These are phyloP conservation scores for Takifugu bimaculatus DNA, from an alignment of 2,113 vertebrate species.

Conservation along the genomic window DNA sequence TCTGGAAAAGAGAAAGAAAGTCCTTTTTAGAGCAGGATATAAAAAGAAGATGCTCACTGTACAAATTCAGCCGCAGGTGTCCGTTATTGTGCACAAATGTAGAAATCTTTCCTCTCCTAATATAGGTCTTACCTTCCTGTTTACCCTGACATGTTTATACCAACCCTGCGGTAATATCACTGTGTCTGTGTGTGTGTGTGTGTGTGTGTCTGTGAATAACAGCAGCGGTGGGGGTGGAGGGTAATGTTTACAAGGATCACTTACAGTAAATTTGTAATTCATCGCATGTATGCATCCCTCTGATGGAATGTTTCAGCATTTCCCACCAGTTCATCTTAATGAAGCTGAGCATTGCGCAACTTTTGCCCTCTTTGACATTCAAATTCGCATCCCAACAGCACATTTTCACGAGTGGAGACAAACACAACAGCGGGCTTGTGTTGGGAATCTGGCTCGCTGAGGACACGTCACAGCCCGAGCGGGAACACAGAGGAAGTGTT, in stretches of 20 bases:
- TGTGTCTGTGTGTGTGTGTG: conserved; percentile 15
- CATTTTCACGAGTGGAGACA: conserved; percentile 28
- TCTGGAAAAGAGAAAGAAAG: conserved; percentile 64
- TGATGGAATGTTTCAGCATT: conserved; percentile 26
- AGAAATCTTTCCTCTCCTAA: conserved; percentile 34
- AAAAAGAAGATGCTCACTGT: conserved; percentile 3
- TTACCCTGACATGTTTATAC: conserved; percentile 62
- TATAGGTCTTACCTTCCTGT: conserved; percentile 58
- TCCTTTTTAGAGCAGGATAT: not conserved
- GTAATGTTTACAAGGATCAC: conserved; percentile 20
- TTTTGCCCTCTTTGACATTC: conserved; percentile 27
- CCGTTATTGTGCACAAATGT: conserved; percentile 12
- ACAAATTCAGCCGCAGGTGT: not conserved
- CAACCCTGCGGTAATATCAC: conserved; percentile 44
- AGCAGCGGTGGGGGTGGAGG: conserved; percentile 5
- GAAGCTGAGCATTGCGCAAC: conserved; percentile 1
- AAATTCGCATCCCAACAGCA: conserved; percentile 18
- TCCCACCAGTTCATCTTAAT: conserved; percentile 17
- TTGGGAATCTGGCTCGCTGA: conserved; percentile 19
- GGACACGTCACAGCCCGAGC: conserved; percentile 8
- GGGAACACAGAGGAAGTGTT: conserved; percentile 17
- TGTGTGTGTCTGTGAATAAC: conserved; percentile 23
- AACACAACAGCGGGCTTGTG: conserved; percentile 27
- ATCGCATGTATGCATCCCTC: conserved; percentile 14
- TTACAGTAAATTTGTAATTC: not conserved